These are phyloP conservation scores for Eciton burchellii DNA, from an alignment of 1,140 invertebrate genomes.

Conservation along the genomic window DNA sequence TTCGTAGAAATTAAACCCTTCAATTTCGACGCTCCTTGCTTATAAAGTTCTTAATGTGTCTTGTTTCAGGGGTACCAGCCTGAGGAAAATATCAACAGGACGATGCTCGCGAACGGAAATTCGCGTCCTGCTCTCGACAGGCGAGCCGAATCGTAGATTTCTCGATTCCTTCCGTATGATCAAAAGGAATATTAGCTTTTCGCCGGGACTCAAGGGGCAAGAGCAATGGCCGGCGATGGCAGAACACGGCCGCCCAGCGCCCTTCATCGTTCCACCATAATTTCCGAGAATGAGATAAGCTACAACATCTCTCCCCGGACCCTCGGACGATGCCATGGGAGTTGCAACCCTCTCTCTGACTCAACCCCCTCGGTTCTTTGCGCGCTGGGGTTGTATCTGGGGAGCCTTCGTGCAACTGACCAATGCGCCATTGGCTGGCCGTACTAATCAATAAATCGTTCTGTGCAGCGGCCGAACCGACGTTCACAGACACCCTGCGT, in stretches of 20 bases:
- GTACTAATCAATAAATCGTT: conserved; percentile 84
- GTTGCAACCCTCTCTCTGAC: conserved; percentile 75
- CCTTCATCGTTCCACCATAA: conserved; percentile 83
- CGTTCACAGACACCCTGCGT: conserved; percentile 67
- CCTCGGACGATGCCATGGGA: conserved; percentile 71
- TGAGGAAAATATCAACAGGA: neutral
- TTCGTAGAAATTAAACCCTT: too few species aligned
- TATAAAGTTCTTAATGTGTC: neutral
- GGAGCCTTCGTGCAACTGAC: conserved; percentile 81
- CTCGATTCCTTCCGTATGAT: conserved; percentile 58
- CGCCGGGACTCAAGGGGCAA: conserved; percentile 60
- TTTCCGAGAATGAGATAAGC: conserved; percentile 84
- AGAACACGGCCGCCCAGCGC: conserved; percentile 59
- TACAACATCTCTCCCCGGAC: conserved; percentile 75
- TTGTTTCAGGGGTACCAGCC: neutral
- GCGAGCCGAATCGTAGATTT: conserved; percentile 61
- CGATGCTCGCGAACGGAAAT: neutral
- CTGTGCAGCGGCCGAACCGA: conserved; percentile 73
- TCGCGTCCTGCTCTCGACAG: neutral
- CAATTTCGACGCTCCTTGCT: neutral
- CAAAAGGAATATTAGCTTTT: conserved; percentile 76
- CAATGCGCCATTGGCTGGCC: conserved; percentile 80
- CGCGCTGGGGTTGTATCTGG: conserved; percentile 74
- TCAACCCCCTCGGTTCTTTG: conserved; percentile 74
- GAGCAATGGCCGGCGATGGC: conserved; percentile 70